Conservation (phyloP, 2,113 vertebrate genomes). For the Clarias macrocephalus region DNA sequence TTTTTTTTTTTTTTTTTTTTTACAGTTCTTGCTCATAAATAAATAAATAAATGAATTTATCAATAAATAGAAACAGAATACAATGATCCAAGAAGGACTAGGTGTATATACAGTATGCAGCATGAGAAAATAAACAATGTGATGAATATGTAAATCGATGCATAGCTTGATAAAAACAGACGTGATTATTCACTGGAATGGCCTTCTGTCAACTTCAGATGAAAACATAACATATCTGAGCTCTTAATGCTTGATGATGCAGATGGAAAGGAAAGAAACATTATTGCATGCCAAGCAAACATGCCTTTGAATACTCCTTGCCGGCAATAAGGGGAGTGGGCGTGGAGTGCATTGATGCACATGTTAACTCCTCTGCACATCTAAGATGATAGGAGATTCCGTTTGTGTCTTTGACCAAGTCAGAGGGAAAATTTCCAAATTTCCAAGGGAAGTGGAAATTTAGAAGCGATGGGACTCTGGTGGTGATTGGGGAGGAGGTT, state of each 20-base stretch:
- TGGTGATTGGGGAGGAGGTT: background rate
- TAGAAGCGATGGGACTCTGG: background rate
- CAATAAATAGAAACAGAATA: conserved; percentile 21
- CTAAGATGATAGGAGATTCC: conserved; percentile 45
- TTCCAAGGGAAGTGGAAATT: background rate
- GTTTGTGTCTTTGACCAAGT: conserved; percentile 40
- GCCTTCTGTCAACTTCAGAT: conserved; percentile 35
- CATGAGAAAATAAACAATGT: conserved; percentile 5
- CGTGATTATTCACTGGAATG: conserved; percentile 12
- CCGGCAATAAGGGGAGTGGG: conserved; percentile 18
- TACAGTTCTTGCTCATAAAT: conserved; percentile 51
- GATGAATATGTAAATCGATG: conserved; percentile 45
- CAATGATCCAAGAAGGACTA: background rate
- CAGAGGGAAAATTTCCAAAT: too few species aligned
- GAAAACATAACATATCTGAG: conserved; percentile 22
- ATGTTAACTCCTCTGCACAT: conserved; percentile 52
- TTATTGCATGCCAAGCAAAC: conserved; percentile 7
- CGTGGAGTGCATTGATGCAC: conserved; percentile 42
- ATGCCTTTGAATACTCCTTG: conserved; percentile 26
- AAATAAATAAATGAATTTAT: conserved; percentile 47
- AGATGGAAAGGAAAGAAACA: conserved; percentile 23
- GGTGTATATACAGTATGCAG: background rate
- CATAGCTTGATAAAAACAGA: conserved; percentile 36
- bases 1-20: conserved; percentile 50
- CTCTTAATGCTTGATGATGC: conserved; percentile 35